Conservation (phyloP, 2,113 vertebrate species). For the Chaetorhynchus papuensis region DNA sequence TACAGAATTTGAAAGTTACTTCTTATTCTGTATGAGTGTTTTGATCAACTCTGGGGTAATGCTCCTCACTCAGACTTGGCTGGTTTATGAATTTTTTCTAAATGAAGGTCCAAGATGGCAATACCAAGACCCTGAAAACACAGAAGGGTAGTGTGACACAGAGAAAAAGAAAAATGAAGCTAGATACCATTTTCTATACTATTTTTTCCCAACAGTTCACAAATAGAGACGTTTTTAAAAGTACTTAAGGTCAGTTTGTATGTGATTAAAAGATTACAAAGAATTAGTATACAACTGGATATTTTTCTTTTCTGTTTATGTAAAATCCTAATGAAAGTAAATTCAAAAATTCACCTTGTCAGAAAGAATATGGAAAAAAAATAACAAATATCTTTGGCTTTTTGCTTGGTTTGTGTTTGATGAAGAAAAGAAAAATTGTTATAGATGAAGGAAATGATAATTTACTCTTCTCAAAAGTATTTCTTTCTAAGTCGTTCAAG, state of each 20-base stretch:
- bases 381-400: neutral
- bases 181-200: neutral
- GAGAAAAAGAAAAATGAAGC: neutral
- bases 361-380: neutral
- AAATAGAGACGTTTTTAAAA: neutral
- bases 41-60: neutral
- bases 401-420: neutral
- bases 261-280: neutral
- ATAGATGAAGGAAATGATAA: neutral
- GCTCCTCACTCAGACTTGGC: neutral
- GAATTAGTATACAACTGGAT: neutral
- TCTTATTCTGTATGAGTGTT: neutral
- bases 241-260: neutral
- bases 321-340: neutral
- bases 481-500: neutral
- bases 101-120: neutral
- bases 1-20: neutral
- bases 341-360: neutral
- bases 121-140: neutral
- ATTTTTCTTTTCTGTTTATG: neutral
- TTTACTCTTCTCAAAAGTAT: neutral
- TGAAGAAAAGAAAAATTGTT: neutral
- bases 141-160: neutral
- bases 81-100: neutral
- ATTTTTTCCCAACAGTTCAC: neutral